Evolutionary conservation across 2,888 invertebrate genomes (phyloP), one percentile per base, ranked within the genome.

Genomic region (Psylliodes chrysocephalus): DNA sequence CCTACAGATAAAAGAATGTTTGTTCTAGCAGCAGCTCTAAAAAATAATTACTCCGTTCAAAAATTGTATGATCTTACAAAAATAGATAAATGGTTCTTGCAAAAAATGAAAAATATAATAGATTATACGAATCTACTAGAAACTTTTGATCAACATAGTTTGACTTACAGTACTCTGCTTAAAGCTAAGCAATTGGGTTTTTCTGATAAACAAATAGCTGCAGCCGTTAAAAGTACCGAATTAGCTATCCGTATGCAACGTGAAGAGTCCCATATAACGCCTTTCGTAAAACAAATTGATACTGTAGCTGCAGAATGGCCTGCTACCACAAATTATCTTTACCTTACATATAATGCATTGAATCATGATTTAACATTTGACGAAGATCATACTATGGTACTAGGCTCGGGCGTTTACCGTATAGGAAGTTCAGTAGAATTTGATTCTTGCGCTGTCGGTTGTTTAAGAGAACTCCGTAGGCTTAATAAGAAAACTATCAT

Each of bases 261-360:
- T 54, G 89, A 90, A 78, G 92, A 94, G 76, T 86, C 84, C 81
- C 89, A 88, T 40, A 90, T 98, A 15, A 87, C 85, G 0, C 97
- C 97, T 0, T 92, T 86, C 79, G 95, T 98, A 0, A 98, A 98
- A 82, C 96, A 97, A 85, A 98, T 99, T 70, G 98, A 99, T 82
- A 99, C 98, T 0, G 98, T 99, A 2, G 98, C 99, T 35, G 99
- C 98, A 0, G 99, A 99, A 83, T 99, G 98, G 97, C 99, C 99
- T 0, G 98, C 98, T 0, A 88, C 90, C 28, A 99, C 99, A 0
- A 99, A 99, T 82, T 99, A 99, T 79, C 86, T 99, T n/a, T 99
- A 98, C 78, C 81, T 98, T 22, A 99, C 99, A 0, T 99, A 99
- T 82, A 98, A 96, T 79, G 98, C 93, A 0, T 84, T 80, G 0